Evolutionary conservation across 2,113 vertebrate genomes (phyloP).

Genomic region (Heliornis fulica): DNA sequence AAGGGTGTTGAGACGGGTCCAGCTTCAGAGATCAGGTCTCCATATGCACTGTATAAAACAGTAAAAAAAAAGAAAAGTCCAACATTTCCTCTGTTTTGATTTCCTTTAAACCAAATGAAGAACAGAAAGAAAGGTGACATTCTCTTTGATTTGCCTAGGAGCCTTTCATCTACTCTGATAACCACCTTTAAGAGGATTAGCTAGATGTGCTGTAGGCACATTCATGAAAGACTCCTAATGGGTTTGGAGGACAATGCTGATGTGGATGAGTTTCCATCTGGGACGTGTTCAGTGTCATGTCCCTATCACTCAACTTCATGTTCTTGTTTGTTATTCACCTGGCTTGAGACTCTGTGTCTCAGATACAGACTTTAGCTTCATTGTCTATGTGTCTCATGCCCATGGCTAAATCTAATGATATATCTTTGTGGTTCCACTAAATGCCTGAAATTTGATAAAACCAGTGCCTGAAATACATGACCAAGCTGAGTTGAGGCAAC

Average conservation of each 20-base stretch:
- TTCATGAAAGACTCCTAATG: not conserved
- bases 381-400: fast-evolving
- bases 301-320: not conserved
- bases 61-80: not conserved
- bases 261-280: not conserved
- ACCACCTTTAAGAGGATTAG: not conserved
- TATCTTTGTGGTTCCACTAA: not conserved
- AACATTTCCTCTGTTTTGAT: not conserved
- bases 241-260: not conserved
- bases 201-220: not conserved
- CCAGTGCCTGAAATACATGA: not conserved
- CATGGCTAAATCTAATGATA: fast-evolving
- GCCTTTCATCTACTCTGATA: not conserved
- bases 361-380: not conserved
- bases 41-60: not conserved
- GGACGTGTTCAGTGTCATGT: fast-evolving
- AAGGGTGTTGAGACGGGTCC: not conserved
- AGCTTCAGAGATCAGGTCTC: not conserved
- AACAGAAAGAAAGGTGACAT: not conserved
- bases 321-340: not conserved
- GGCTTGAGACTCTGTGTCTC: not conserved
- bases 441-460: not conserved
- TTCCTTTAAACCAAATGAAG: not conserved
- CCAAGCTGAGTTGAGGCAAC: not conserved
- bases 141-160: not conserved